These are phyloP conservation scores for Helleia helle DNA, from an alignment of 2,888 invertebrate species.

Conservation along the genomic window DNA sequence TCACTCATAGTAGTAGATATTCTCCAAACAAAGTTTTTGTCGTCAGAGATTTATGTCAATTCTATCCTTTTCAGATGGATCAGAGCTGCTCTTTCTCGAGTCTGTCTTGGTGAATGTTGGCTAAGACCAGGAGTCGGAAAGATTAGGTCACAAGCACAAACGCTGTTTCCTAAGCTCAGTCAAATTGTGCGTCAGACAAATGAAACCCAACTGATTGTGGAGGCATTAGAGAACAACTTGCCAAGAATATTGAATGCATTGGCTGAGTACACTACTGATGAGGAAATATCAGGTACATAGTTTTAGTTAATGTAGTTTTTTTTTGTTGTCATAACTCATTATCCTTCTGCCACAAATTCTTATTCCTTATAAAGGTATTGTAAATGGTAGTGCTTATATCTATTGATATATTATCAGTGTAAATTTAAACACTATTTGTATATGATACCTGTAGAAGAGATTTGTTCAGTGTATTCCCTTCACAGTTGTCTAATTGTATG, in stretches of 20 bases:
- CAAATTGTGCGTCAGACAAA: conserved; percentile 49
- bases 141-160: conserved; percentile 60
- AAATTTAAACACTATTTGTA: too few species aligned
- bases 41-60: too few species aligned
- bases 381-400: too few species aligned
- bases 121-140: conserved; percentile 61
- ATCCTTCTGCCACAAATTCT: too few species aligned
- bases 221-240: conserved; percentile 55
- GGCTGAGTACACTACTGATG: conserved; percentile 63
- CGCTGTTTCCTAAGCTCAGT: conserved; percentile 54
- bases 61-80: conserved; percentile 47
- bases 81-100: conserved; percentile 55
- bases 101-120: conserved; percentile 63
- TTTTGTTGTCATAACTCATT: too few species aligned
- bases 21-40: too few species aligned
- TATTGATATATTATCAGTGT: too few species aligned
- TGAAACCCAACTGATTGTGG: conserved; percentile 51
- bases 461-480: neutral
- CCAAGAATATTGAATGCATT: conserved; percentile 54
- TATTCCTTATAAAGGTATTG: too few species aligned
- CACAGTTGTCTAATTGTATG: neutral
- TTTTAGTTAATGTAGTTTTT: neutral
- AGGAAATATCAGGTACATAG: conserved; percentile 53
- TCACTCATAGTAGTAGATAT: too few species aligned
- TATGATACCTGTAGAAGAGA: too few species aligned